Base-by-base conservation (phyloP, 1,140 invertebrate species). In the Drosophila neocordata region DNA sequence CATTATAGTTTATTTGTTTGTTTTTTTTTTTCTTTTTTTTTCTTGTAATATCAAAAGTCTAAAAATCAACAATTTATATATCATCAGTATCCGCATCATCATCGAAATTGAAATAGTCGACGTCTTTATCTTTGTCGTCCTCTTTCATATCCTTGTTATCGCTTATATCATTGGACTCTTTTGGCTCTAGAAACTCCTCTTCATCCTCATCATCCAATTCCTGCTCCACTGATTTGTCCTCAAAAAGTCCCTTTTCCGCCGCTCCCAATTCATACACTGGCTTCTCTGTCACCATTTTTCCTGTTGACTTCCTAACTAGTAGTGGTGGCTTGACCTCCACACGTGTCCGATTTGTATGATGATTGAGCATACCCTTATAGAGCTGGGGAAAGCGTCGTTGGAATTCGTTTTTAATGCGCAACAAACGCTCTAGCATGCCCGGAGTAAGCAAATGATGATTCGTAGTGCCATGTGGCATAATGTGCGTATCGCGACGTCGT, bases 301-400 rank as follows among this genome's bases (percentile, higher is more conserved):
- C 27, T 6, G 6, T 4, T 31, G 27, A 7, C 13, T 55, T 8
- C 0, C 64, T n/a, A n/a, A 48, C 83, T 55, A 87, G 51, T 13
- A 88, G 34, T 0, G 89, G 89, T n/a, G 89, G 89, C 51, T 81
- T 72, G 11, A 91, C 80, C 31, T 65, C 73, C 1, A 91, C 81
- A 0, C 79, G 73, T 1, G 89, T 89, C 12, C 63, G 65, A 55
- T 87, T 89, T 13, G 70, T 60, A 1, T 84, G 77, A 13, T 73
- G 75, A 34, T 69, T 76, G 24, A 91, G 67, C 79, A 91, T 83
- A 18, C 79, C 66, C 76, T 88, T 83, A 53, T 91, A 91, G 2
- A 89, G 62, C 13, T 82, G 74, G 0, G 89, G 89, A 31, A 88
- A 91, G 0, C 81, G 70, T 4, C 76, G 75, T 71, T 91, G 74